Conservation (phyloP, 1,140 invertebrate species). For the Himalopsyche phryganea region DNA sequence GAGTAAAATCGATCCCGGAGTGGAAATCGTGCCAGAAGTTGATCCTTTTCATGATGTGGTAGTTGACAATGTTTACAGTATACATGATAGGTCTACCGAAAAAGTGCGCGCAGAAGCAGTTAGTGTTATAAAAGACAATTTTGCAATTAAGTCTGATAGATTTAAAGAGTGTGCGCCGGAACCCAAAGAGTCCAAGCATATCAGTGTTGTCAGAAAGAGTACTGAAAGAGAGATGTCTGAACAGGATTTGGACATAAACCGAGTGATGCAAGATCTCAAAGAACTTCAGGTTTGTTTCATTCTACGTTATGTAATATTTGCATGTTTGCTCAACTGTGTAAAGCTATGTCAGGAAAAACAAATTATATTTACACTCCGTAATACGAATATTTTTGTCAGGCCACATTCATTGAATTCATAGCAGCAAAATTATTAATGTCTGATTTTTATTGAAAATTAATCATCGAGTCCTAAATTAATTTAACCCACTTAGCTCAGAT, state of each 20-base stretch:
- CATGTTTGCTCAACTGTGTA: no score
- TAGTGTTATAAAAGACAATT: slow-evolving; percentile 32
- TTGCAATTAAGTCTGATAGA: slow-evolving; percentile 30
- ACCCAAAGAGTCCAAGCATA: slow-evolving; percentile 4
- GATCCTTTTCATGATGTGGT: background rate
- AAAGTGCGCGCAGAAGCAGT: slow-evolving; percentile 11
- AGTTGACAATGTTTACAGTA: no score
- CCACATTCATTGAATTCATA: no score
- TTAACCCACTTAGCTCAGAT: no score
- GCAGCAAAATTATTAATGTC: no score
- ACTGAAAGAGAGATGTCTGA: slow-evolving; percentile 3
- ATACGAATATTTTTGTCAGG: no score
- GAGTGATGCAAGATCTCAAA: slow-evolving; percentile 31
- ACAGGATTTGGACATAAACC: slow-evolving; percentile 27
- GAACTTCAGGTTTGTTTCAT: slow-evolving; percentile 23
- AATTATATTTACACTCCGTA: no score
- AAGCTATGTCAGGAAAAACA: no score
- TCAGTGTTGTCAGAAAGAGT: background rate
- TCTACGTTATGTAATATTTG: no score
- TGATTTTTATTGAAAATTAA: no score
- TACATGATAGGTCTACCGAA: no score
- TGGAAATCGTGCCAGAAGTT: slow-evolving; percentile 2
- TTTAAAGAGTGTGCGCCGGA: slow-evolving; percentile 21
- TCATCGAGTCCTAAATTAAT: no score
- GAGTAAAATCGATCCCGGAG: background rate